Conservation (phyloP, 2,797 vertebrate species). For the Gila robusta region DNA sequence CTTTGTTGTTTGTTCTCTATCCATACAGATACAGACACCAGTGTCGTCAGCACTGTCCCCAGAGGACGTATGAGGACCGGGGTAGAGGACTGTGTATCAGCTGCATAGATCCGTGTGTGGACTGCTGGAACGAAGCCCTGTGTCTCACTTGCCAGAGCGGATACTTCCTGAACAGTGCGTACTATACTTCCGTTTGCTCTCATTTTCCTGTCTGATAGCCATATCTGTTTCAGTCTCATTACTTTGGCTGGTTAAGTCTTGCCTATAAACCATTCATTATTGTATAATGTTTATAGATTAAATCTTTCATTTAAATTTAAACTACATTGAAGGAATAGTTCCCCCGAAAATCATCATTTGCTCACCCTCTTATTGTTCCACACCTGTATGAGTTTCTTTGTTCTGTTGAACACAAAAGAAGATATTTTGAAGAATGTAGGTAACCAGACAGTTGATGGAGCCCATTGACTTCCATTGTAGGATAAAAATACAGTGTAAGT, state of each 20-base stretch:
- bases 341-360: no score
- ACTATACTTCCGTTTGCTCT: neutral
- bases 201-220: slow-evolving; percentile 14
- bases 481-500: no score
- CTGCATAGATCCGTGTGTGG: slow-evolving; percentile 78
- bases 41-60: slow-evolving; percentile 83
- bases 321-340: neutral
- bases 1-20: slow-evolving; percentile 49
- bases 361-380: no score
- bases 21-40: slow-evolving; percentile 79
- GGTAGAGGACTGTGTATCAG: slow-evolving; percentile 74
- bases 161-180: slow-evolving; percentile 79
- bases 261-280: neutral
- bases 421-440: no score
- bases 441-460: no score
- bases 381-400: no score
- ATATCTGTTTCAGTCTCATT: slow-evolving; percentile 7
- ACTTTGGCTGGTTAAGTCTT: neutral
- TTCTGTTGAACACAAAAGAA: no score
- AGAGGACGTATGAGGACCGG: slow-evolving; percentile 78
- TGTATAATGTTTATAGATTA: neutral
- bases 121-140: slow-evolving; percentile 76
- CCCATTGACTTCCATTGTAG: no score
- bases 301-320: neutral
- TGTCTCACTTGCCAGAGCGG: slow-evolving; percentile 80